A percentile compares a stretch with the other conserved stretches of the same genome.
phyloP scores from a whole-genome alignment of 2,888 invertebrate species.

The Clepsis dumicolana region DNA sequence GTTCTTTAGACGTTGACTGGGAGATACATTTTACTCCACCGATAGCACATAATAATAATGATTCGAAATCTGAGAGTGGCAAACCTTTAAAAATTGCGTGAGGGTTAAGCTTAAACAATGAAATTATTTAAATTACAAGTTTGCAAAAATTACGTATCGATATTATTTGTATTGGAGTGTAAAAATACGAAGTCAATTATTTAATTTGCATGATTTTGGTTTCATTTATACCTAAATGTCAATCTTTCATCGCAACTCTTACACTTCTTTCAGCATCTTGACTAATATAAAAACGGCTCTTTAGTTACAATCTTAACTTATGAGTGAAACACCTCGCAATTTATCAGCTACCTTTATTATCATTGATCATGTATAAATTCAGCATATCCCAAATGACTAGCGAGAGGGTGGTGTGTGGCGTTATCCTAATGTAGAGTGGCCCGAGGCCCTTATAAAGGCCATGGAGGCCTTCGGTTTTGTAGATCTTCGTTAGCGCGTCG shows the following conservation, averaged over 20 bases:
- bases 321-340: constrained; percentile 25
- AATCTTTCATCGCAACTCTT: too few species aligned
- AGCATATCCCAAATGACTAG: constrained; percentile 91
- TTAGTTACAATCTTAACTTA: neutral
- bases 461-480: constrained; percentile 90
- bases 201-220: too few species aligned
- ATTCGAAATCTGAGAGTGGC: neutral
- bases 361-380: constrained; percentile 60
- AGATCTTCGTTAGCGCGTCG: constrained; percentile 92
- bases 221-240: too few species aligned
- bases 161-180: too few species aligned
- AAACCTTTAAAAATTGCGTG: constrained; percentile 47
- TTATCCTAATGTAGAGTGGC: constrained; percentile 91
- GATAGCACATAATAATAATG: constrained; percentile 44
- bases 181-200: too few species aligned
- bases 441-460: constrained; percentile 93
- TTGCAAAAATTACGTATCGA: too few species aligned
- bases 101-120: neutral
- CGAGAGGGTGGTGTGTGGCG: constrained; percentile 92
- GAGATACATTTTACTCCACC: constrained; percentile 77
- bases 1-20: constrained; percentile 74
- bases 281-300: too few species aligned
- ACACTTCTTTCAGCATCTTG: too few species aligned
- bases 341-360: constrained; percentile 61
- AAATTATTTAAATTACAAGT: neutral